Base-by-base conservation (phyloP, 1,140 invertebrate species). In the Cyphomyrmex costatus region DNA sequence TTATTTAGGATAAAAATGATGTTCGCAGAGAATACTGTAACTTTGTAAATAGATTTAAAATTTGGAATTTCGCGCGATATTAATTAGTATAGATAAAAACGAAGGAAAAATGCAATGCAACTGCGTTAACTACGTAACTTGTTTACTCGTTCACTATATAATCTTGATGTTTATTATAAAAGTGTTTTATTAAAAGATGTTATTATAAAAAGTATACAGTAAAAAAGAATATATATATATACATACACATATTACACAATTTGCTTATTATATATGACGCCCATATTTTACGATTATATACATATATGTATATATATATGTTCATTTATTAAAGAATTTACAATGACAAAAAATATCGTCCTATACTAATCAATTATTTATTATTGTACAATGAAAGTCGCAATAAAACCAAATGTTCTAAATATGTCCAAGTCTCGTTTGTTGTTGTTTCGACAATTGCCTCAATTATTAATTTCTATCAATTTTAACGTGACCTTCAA, bases 301-400 rank as follows among this genome's bases (percentile, higher is more conserved):
- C 58, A 24, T 21, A 68, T 68, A 21, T 36, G 12, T 65, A 12
- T 36, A 10, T 36, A 42, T 65, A 66, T 66, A n/a, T 65, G 12
- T 21, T 46, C 21, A 58, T 82, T 58, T 82, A 71, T 8, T 56
- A 60, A 33, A 73, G 24, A 74, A 73, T 51, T 71, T 24, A 71
- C 30, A 56, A 36, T n/a, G 16, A 36, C 16, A 80, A 83, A 53
- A 71, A n/a, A 74, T 85, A 86, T 33, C 36, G 21, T 61, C 90
- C 93, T 92, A 93, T 93, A 94, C 92, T 94, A 94, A 95, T 90
- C 68, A 53, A 90, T 93, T 94, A 94, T 94, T 94, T 94, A 94
- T 93, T 94, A 94, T 93, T 95, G 94, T 95, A 95, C 91, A 92
- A 94, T 94, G 92, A 91, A 94, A 90, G 92, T 83, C 91, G 87